Evolutionary conservation across 2,888 invertebrate species (phyloP).

Genomic region (Pinctada fucata): DNA sequence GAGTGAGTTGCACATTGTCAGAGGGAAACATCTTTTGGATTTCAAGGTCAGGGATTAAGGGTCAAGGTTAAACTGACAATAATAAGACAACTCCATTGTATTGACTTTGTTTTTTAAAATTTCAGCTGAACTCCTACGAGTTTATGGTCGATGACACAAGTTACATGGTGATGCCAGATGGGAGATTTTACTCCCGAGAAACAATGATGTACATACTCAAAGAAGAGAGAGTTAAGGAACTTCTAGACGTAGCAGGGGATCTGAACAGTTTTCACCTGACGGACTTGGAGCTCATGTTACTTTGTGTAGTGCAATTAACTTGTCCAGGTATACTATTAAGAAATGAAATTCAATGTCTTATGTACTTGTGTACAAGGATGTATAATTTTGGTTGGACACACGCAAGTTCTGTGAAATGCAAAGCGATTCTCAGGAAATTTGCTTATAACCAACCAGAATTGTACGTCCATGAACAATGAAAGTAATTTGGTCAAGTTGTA

Average conservation of each 20-base stretch:
- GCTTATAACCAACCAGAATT: too few species aligned
- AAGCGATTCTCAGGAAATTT: too few species aligned
- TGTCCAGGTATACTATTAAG: constrained; percentile 39
- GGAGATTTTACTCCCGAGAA: constrained; percentile 56
- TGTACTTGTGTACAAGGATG: too few species aligned
- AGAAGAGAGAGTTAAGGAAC: constrained; percentile 53
- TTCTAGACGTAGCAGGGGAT: constrained; percentile 61
- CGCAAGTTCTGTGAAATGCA: too few species aligned
- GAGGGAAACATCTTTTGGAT: too few species aligned
- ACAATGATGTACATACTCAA: constrained; percentile 69
- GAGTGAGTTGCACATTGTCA: too few species aligned
- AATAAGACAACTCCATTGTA: too few species aligned
- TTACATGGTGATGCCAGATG: constrained; percentile 58
- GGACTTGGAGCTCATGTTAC: constrained; percentile 59
- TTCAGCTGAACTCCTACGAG: constrained; percentile 62
- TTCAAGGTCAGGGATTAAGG: too few species aligned
- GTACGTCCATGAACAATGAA: too few species aligned
- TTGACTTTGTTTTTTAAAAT: constrained; percentile 8
- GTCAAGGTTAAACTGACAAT: too few species aligned
- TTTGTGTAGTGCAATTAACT: constrained; percentile 65
- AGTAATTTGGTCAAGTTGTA: too few species aligned
- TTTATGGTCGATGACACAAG: constrained; percentile 62
- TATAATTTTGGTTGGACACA: too few species aligned
- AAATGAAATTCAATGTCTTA: not conserved
- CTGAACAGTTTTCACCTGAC: constrained; percentile 63